Evolutionary conservation across 2,888 invertebrate species (phyloP), one percentile per base, ranked within the genome.

Genomic region (Tetanocera ferruginea): DNA sequence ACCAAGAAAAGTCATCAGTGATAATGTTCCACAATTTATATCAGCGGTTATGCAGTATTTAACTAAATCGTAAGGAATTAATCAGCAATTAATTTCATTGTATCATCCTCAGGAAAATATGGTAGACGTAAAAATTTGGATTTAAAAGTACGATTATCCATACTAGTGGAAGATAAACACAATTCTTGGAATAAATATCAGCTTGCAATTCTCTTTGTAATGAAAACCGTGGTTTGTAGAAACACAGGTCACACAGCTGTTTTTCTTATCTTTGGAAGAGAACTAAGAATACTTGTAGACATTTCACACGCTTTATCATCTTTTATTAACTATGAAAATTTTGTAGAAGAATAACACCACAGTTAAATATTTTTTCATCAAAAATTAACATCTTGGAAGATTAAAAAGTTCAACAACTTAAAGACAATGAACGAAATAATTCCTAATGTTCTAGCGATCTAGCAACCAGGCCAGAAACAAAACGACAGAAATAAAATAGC

Each of bases 71-170:
- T 34, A 62, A 5, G 51, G 52, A 3, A 64, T 71, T 14, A n/a
- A n/a, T n/a, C n/a, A n/a, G n/a, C n/a, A 9, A 49, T 3, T 67
- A 5, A 81, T 80, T 3, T 85, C 87, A 0, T 52, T 85, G 0
- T 86, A 87, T 77, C 87, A 88, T 57, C 87, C 87, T 0, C 82
- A 85, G 23, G 83, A 85, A 0, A 87, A 87, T 64, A 86, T 85
- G 0, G 86, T 84, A 0, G 87, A 87, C 57, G 87, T 2, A 76
- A 76, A 49, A 77, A 77, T 19, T 28, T 71, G 83, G 83, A 31
- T 0, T 84, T 86, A 1, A 52, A 62, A 19, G 52, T 72, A 25
- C 72, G 72, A 11, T 25, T 77, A 37, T 64, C 55, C 0, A 77
- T 76, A 83, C 28, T 73, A 0, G 77, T 77, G 1, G 66, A 31